These are phyloP conservation scores for Idaea straminata DNA, from an alignment of 2,888 invertebrate species.

Conservation along the genomic window DNA sequence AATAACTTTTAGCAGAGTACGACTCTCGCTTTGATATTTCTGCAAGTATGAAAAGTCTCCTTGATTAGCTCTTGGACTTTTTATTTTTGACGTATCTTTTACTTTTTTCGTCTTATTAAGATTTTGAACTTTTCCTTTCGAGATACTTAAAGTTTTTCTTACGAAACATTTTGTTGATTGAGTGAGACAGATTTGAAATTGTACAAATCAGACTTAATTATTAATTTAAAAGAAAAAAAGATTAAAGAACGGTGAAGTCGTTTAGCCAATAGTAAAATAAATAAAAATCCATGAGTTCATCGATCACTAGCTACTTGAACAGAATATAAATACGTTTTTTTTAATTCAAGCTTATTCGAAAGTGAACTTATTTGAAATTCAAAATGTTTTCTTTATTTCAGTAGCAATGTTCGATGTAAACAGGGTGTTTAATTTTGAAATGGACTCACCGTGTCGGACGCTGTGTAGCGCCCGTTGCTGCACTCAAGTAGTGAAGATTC, in stretches of 20 bases:
- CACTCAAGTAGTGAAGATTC: constrained; percentile 80
- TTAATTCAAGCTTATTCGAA: constrained; percentile 6
- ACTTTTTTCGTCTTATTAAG: constrained; percentile 49
- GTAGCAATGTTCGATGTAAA: constrained; percentile 26
- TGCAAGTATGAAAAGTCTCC: constrained; percentile 62
- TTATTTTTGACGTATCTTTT: constrained; percentile 53
- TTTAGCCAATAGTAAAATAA: constrained; percentile 11
- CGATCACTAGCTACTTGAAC: background rate
- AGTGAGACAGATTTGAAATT: constrained; percentile 7
- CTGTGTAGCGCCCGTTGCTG: constrained; percentile 78
- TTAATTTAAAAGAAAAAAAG: background rate
- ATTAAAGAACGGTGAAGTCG: constrained; percentile 8
- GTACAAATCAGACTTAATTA: background rate
- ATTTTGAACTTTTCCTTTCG: constrained; percentile 45
- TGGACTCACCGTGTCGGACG: constrained; percentile 77
- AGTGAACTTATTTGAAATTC: background rate
- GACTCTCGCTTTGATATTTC: constrained; percentile 63
- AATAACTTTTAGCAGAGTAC: constrained; percentile 57
- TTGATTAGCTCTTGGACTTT: constrained; percentile 66
- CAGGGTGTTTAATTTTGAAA: constrained; percentile 42
- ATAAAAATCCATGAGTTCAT: background rate
- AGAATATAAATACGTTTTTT: constrained; percentile 5
- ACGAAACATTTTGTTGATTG: constrained; percentile 30
- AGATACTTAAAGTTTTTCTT: constrained; percentile 40
- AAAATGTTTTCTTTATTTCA: constrained; percentile 4